Base-by-base conservation (phyloP, 2,113 vertebrate species). In the Accipiter virgatus region DNA sequence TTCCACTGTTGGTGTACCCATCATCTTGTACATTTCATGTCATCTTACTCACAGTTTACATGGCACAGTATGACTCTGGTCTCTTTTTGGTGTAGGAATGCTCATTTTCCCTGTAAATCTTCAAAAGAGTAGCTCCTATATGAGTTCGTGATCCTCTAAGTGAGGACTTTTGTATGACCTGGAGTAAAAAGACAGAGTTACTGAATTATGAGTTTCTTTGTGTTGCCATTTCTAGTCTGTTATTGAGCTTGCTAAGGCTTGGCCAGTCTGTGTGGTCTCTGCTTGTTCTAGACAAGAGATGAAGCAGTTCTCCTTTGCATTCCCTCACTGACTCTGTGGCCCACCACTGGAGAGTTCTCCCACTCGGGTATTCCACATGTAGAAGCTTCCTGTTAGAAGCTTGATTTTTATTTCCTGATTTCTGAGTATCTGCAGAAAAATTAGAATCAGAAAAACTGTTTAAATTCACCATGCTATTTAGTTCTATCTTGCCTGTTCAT, bases 281-380 rank as follows among this genome's bases (percentile, higher is more conserved):
- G 17, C 63, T 23, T 56, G 36, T n/a, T 90, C 38, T n/a, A 13
- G 42, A 23, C 48, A 50, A 71, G 56, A 63, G 26, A 16, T 56
- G 13, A 42, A 71, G 17, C 40, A 34, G 42, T 56, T 81, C 27
- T 45, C 18, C 45, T 31, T 38, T 17, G 65, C 3, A 0, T 79
- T 67, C 21, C 31, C n/a, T 79, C 11, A 6, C 45, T 65, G 77
- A 53, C 29, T 20, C 50, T 68, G 23, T 56, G 43, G 10, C 13
- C 40, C 26, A 19, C 18, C 16, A 15, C 15, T 38, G 67, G 45
- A 18, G 34, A 16, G 25, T 38, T 55, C 23, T 38, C 38, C 16
- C 3, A 3, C 2, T 34, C 0, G 13, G 22, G 10, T 65, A 16
- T n/a, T 90, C 47, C 19, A 3, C 11, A 4, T 38, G 55, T 43